phyloP scores from a whole-genome alignment of 1,140 invertebrate species.

The Drosophila asahinai region DNA sequence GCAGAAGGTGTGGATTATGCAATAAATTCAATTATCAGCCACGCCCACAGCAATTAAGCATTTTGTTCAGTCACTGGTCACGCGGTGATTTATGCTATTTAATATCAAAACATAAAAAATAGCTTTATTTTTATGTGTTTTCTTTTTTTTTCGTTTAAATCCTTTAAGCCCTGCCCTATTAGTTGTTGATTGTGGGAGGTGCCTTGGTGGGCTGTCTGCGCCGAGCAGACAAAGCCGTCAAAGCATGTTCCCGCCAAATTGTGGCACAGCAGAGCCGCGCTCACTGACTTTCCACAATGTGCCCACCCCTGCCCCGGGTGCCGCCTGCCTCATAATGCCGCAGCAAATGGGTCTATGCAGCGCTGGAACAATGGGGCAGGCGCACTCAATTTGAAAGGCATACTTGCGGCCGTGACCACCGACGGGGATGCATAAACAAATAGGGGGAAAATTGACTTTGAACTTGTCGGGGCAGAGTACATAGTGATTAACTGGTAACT shows the following conservation, averaged over 20 bases:
- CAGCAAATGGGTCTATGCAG: conserved; percentile 18
- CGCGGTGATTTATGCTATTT: conserved; percentile 16
- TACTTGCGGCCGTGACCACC: background rate
- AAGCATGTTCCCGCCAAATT: conserved; percentile 45
- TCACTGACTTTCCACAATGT: conserved; percentile 58
- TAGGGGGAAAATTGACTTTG: conserved; percentile 11
- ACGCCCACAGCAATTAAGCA: conserved; percentile 18
- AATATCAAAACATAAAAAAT: background rate
- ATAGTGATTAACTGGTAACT: background rate
- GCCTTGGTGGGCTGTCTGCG: background rate
- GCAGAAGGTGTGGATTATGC: conserved; percentile 24
- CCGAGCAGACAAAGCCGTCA: conserved; percentile 18
- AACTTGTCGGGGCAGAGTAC: background rate
- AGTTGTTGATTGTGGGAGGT: conserved; percentile 1
- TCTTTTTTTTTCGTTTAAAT: background rate
- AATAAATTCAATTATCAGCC: conserved; percentile 30
- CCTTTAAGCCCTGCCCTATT: background rate
- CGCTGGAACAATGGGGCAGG: conserved; percentile 33
- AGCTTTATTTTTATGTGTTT: background rate
- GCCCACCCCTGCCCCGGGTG: background rate
- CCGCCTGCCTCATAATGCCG: background rate
- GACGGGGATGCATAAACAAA: conserved; percentile 9
- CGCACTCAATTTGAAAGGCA: conserved; percentile 28
- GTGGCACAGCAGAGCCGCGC: conserved; percentile 52
- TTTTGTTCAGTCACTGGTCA: conserved; percentile 7